A percentile compares a stretch with the other conserved stretches of the same genome.
Conservation (phyloP, 2,888 invertebrate genomes). For the Leptopilina drosophilae region DNA sequence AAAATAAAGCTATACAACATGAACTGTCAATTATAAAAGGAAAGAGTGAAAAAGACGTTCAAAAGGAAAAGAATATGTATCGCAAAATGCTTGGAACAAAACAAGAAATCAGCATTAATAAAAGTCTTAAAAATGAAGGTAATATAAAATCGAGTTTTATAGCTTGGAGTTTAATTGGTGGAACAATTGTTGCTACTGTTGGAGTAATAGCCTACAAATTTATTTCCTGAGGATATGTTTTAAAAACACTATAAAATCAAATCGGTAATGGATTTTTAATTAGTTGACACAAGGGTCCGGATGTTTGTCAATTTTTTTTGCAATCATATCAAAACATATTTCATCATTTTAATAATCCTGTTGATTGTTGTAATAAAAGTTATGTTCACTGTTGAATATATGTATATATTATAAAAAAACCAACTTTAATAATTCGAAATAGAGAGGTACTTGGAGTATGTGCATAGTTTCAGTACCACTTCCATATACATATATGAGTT, state of each 20-base stretch:
- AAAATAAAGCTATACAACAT: constrained; percentile 80
- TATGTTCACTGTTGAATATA: neutral
- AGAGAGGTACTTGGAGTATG: no score
- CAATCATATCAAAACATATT: neutral
- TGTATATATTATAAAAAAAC: no score
- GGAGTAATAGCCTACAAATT: constrained; percentile 87
- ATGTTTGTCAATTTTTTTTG: neutral
- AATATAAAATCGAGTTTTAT: constrained; percentile 72
- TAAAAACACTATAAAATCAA: neutral
- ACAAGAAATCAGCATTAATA: constrained; percentile 49
- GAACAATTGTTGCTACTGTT: constrained; percentile 83
- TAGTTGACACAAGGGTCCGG: no score
- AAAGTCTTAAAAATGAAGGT: constrained; percentile 45
- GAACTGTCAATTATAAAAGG: constrained; percentile 80
- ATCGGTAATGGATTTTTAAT: neutral
- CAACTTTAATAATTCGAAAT: no score
- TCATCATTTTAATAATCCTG: neutral
- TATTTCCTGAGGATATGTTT: constrained; percentile 69
- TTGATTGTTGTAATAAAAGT: neutral
- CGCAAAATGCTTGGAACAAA: constrained; percentile 81
- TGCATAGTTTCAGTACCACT: no score
- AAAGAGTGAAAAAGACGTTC: constrained; percentile 80
- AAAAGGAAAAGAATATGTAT: constrained; percentile 82
- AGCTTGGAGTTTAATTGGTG: constrained; percentile 84
- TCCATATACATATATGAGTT: no score